These are phyloP conservation scores for Valencia hispanica DNA, from an alignment of 2,797 vertebrate species.

Conservation along the genomic window DNA sequence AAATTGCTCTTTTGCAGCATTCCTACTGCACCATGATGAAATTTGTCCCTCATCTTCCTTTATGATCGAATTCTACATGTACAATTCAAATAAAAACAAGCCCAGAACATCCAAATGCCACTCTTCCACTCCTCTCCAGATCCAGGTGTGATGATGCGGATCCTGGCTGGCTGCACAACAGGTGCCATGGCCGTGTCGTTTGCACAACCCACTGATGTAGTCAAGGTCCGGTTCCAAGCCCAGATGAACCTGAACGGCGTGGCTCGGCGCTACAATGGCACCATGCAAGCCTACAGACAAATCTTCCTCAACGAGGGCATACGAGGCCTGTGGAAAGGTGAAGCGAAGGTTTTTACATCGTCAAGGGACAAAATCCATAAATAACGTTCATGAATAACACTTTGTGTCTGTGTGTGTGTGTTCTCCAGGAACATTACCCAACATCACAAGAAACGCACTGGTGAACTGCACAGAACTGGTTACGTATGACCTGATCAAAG, in stretches of 20 bases:
- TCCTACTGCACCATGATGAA: not conserved
- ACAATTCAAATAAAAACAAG: not conserved
- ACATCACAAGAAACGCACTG: conserved; percentile 88
- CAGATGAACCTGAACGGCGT: conserved; percentile 84
- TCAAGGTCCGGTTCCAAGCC: conserved; percentile 90
- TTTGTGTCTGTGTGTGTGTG: not conserved
- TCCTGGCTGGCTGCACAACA: conserved; percentile 87
- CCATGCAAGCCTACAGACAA: conserved; percentile 88
- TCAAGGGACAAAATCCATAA: not conserved
- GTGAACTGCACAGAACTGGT: conserved; percentile 91
- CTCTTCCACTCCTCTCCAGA: conserved; percentile 60
- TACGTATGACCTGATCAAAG: conserved; percentile 90
- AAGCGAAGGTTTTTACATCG: not conserved
- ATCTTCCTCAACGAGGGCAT: conserved; percentile 87
- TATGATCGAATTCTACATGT: not conserved
- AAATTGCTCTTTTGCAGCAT: not conserved
- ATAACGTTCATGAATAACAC: not conserved
- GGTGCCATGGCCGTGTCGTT: conserved; percentile 87
- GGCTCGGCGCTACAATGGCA: conserved; percentile 86
- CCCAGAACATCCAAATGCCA: not conserved
- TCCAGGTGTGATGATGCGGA: conserved; percentile 77
- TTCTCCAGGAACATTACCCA: conserved; percentile 84
- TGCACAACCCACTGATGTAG: conserved; percentile 90
- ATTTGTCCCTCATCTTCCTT: not conserved
- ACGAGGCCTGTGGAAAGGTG: conserved; percentile 90